A percentile compares a stretch with the other conserved stretches of the same genome.
These are phyloP conservation scores for Crocallis elinguaria DNA, from an alignment of 2,888 invertebrate genomes.

Conservation along the genomic window DNA sequence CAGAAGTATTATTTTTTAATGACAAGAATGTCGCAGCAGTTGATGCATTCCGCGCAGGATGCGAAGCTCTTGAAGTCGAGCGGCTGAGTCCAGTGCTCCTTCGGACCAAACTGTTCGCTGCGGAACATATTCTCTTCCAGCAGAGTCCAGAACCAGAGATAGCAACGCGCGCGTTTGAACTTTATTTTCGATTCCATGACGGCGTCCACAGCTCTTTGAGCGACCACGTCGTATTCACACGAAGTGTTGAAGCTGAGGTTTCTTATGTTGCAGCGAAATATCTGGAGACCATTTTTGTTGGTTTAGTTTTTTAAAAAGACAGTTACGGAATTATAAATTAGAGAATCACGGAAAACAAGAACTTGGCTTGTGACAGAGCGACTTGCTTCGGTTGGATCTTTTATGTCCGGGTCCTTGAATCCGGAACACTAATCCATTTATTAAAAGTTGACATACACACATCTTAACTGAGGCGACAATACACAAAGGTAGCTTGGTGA, in stretches of 20 bases:
- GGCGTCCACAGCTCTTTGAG: slow-evolving; percentile 60
- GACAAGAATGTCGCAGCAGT: slow-evolving; percentile 44
- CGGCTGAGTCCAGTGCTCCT: slow-evolving; percentile 55
- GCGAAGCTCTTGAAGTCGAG: slow-evolving; percentile 37
- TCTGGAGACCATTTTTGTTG: slow-evolving; percentile 40
- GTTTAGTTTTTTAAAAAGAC: background rate
- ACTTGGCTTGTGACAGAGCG: no score
- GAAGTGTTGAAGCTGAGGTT: slow-evolving; percentile 64
- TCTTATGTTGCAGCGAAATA: slow-evolving; percentile 71
- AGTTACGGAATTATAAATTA: no score
- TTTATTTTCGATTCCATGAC: slow-evolving; percentile 54
- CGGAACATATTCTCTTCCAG: slow-evolving; percentile 60
- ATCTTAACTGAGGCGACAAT: no score
- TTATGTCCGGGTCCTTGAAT: no score
- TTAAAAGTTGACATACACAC: no score
- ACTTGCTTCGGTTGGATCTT: no score
- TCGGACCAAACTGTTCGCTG: slow-evolving; percentile 46
- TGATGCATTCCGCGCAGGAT: slow-evolving; percentile 41
- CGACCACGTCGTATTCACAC: slow-evolving; percentile 56
- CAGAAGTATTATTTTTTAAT: background rate
- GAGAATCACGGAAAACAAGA: no score
- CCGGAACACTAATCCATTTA: no score
- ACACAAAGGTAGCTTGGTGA: no score
- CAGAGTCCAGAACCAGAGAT: slow-evolving; percentile 60
- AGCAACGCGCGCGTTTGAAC: slow-evolving; percentile 54